Percentiles rank a stretch among this genome's conserved stretches.
Evolutionary conservation across 2,888 invertebrate genomes (phyloP).

Genomic region (Magallana nippona): DNA sequence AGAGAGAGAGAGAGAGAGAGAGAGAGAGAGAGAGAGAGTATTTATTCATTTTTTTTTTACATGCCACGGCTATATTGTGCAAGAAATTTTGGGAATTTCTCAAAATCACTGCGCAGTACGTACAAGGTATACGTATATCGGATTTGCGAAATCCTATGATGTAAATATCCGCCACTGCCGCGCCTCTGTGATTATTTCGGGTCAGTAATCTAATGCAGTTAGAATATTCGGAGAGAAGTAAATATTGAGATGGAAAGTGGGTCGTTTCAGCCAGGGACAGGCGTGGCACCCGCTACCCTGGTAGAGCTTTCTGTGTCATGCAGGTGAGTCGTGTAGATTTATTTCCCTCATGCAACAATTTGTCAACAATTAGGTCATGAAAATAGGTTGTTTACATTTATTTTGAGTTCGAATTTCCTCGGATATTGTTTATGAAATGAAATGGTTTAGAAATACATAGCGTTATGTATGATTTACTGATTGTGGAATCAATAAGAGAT

Average conservation of each 20-base stretch:
- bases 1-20: no score
- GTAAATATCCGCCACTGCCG: background rate
- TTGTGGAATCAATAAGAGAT: no score
- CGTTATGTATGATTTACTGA: background rate
- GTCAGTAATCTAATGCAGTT: constrained; percentile 42
- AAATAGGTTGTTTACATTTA: no score
- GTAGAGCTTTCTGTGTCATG: constrained; percentile 73
- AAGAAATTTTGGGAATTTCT: no score
- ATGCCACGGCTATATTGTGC: no score
- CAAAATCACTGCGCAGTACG: background rate
- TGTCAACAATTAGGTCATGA: no score
- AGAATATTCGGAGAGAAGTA: background rate
- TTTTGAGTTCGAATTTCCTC: no score
- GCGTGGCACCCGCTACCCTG: constrained; percentile 69
- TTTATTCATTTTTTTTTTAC: no score
- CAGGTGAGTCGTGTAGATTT: constrained; percentile 60
- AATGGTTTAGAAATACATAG: background rate
- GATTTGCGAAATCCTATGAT: background rate
- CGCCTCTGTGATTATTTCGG: background rate
- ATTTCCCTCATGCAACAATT: no score
- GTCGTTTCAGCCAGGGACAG: constrained; percentile 70
- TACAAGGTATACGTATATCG: background rate
- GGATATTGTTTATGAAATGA: no score
- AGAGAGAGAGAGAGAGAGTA: no score
- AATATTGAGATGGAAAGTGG: constrained; percentile 57